Percentiles rank a stretch among this genome's conserved stretches.
These are phyloP conservation scores for Callithrix jacchus DNA, from an alignment of 2,113 vertebrate genomes.

Conservation along the genomic window DNA sequence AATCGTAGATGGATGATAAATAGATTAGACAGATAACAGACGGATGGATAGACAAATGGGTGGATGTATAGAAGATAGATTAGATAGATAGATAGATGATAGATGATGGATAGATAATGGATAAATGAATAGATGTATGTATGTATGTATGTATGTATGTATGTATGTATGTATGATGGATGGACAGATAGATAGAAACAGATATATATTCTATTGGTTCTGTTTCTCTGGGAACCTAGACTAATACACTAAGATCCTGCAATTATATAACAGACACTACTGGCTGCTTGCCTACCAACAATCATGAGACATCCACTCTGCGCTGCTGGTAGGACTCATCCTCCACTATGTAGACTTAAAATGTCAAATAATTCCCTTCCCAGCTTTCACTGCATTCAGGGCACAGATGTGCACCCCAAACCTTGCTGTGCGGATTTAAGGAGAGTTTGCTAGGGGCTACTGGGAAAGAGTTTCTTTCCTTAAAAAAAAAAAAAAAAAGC, in stretches of 20 bases:
- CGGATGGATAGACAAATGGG: too few relatives aligned
- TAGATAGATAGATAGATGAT: too few relatives aligned
- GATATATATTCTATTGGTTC: background rate
- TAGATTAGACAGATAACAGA: background rate
- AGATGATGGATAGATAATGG: too few relatives aligned
- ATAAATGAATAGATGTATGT: too few relatives aligned
- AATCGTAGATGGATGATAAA: background rate
- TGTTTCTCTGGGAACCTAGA: background rate
- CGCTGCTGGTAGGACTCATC: background rate
- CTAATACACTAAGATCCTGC: background rate
- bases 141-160: too few relatives aligned
- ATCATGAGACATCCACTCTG: background rate
- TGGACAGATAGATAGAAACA: too few relatives aligned
- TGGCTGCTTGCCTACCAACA: background rate
- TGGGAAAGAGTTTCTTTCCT: background rate
- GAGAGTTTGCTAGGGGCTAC: background rate
- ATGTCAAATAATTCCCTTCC: background rate
- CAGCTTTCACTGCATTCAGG: background rate
- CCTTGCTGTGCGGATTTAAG: background rate
- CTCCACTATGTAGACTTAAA: background rate
- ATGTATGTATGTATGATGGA: too few relatives aligned
- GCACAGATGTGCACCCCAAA: background rate
- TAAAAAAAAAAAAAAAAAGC: background rate
- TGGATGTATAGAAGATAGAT: too few relatives aligned
- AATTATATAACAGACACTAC: background rate